Conservation (phyloP, 1,140 invertebrate species). For the Philopotamus ludificatus region DNA sequence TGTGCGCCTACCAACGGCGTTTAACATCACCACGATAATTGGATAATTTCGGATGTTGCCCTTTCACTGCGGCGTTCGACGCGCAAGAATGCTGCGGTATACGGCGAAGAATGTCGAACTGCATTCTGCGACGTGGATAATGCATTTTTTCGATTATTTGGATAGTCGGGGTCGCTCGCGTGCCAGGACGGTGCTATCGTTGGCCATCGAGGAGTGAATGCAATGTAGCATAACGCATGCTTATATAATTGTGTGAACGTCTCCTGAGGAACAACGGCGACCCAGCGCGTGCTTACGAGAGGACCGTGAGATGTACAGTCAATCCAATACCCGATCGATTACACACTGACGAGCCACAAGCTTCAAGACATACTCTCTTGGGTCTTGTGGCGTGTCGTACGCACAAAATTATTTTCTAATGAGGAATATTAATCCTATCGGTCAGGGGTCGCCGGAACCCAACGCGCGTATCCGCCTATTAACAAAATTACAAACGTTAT, state of each 20-base stretch:
- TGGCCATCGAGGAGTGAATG: neutral
- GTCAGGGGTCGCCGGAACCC: too few species aligned
- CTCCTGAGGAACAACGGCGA: conserved; percentile 6
- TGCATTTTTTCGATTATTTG: neutral
- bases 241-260: conserved; percentile 28
- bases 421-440: too few species aligned
- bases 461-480: neutral
- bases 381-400: too few species aligned
- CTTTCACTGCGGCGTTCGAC: neutral
- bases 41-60: conserved; percentile 10
- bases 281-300: conserved; percentile 22
- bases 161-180: conserved; percentile 2
- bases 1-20: too few species aligned
- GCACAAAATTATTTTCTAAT: too few species aligned
- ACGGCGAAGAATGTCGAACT: neutral
- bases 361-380: too few species aligned
- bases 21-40: conserved; percentile 16
- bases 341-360: too few species aligned
- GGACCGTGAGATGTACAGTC: conserved; percentile 10
- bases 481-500: neutral
- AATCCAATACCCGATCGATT: too few species aligned
- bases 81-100: neutral
- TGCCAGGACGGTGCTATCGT: conserved; percentile 6
- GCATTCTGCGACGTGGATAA: neutral
- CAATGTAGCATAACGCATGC: neutral